phyloP scores from a whole-genome alignment of 2,888 invertebrate species.

The Odontothrips loti region DNA sequence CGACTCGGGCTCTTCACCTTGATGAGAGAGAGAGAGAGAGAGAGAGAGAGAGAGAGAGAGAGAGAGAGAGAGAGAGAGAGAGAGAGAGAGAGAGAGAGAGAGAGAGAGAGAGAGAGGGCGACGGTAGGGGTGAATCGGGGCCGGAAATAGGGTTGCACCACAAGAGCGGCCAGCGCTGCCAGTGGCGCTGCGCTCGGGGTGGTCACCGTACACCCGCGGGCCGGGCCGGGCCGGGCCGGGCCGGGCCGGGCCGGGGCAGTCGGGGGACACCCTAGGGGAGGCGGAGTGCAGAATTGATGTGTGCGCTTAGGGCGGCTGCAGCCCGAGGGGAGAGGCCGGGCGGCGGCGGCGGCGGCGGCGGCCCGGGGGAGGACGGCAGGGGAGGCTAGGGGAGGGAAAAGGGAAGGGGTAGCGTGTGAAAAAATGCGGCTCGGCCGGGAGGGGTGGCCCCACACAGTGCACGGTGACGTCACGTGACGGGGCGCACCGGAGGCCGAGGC shows the following conservation, averaged over 20 bases:
- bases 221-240: no score
- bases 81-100: background rate
- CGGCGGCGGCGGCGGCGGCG: background rate
- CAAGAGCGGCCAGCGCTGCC: no score
- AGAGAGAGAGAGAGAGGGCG: background rate
- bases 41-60: no score
- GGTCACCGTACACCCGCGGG: no score
- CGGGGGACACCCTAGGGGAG: background rate
- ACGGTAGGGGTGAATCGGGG: no score
- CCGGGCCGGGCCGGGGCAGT: no score
- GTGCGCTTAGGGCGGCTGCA: constrained; percentile 22
- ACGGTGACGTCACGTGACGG: background rate
- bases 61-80: background rate
- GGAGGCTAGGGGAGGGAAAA: background rate
- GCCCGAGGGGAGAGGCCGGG: background rate
- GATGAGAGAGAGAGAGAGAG: background rate
- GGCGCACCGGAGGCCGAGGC: background rate
- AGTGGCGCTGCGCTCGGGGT: no score
- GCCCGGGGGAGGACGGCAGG: background rate
- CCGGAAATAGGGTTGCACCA: no score
- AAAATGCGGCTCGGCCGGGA: background rate
- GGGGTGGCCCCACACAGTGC: no score
- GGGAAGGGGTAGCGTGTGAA: constrained; percentile 20
- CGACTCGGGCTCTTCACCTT: no score
- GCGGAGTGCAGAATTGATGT: constrained; percentile 23